Evolutionary conservation across 2,113 vertebrate genomes (phyloP).

Genomic region (Spilogale gracilis): DNA sequence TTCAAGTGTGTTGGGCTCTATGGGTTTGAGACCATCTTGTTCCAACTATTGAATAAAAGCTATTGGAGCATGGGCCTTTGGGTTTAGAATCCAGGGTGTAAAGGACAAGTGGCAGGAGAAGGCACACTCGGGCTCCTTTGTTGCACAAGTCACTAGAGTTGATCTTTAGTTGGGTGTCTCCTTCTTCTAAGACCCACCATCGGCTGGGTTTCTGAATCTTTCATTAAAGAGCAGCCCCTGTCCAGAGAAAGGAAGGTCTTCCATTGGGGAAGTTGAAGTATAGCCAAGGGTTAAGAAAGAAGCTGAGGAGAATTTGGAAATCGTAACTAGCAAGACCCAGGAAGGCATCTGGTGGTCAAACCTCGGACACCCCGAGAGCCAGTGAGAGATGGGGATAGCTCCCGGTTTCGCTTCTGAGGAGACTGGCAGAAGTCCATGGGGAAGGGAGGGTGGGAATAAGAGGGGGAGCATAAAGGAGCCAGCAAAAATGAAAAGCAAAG

Average conservation of each 20-base stretch:
- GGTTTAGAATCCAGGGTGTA: background rate
- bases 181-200: background rate
- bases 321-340: background rate
- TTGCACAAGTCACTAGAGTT: background rate
- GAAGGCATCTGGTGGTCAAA: background rate
- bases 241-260: background rate
- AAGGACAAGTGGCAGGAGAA: background rate
- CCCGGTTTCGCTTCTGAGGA: background rate
- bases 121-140: no score
- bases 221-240: background rate
- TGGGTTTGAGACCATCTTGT: background rate
- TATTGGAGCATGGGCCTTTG: accelerated
- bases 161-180: background rate
- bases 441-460: background rate
- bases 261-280: background rate
- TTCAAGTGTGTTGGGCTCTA: background rate
- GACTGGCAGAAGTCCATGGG: slow-evolving; percentile 55
- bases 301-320: background rate
- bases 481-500: background rate
- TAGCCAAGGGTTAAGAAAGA: background rate
- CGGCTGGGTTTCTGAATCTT: background rate
- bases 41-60: background rate
- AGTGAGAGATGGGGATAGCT: background rate
- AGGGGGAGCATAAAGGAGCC: background rate
- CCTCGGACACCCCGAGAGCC: background rate